Percentiles rank a stretch among this genome's conserved stretches.
Evolutionary conservation across 2,888 invertebrate species (phyloP).

Genomic region (Exephanes ischioxanthus): DNA sequence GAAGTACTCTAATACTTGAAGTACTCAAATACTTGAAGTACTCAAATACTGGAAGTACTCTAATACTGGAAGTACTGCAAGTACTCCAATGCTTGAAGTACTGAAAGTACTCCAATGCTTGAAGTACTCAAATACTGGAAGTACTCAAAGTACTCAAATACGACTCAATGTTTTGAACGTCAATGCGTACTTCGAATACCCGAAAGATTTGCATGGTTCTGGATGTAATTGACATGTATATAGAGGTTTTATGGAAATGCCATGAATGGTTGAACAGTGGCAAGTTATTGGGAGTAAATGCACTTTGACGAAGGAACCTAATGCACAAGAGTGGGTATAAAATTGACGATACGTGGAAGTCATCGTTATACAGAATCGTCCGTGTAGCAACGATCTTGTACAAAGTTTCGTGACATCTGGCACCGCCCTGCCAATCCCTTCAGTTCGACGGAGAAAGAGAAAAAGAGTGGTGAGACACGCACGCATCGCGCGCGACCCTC

Average conservation of each 20-base stretch:
- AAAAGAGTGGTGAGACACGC: constrained; percentile 46
- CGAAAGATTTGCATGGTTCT: background rate
- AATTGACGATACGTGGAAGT: background rate
- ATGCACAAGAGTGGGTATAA: background rate
- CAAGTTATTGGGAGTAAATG: background rate
- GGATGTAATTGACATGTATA: background rate
- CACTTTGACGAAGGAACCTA: background rate
- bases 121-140: too few relatives aligned
- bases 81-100: too few relatives aligned
- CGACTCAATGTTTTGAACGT: too few relatives aligned
- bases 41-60: too few relatives aligned
- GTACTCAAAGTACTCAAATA: too few relatives aligned
- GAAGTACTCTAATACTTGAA: too few relatives aligned
- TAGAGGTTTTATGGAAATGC: background rate
- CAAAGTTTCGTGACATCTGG: background rate
- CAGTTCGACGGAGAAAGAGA: background rate
- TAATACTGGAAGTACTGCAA: too few relatives aligned
- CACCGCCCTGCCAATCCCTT: background rate
- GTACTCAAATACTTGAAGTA: too few relatives aligned
- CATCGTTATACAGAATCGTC: constrained; percentile 10
- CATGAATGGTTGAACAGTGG: background rate
- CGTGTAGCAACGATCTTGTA: background rate
- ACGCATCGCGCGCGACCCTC: constrained; percentile 56
- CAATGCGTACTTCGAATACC: too few relatives aligned
- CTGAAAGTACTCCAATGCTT: too few relatives aligned